Percentiles rank a stretch among this genome's conserved stretches.
Conservation (phyloP, 2,888 invertebrate species). For the Ormyrus thymus region DNA sequence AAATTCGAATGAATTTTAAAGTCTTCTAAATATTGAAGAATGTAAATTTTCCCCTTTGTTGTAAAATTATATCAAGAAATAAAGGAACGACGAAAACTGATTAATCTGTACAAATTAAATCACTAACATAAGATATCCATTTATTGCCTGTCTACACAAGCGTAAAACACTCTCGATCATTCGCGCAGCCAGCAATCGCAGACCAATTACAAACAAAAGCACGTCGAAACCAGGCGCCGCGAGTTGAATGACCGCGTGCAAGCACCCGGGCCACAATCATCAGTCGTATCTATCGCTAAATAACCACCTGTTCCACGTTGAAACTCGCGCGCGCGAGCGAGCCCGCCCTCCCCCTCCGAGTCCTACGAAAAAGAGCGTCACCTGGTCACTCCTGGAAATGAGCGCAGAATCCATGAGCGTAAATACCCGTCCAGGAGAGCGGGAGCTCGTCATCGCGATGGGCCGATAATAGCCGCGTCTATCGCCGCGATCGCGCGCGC, state of each 20-base stretch:
- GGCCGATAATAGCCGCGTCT: constrained; percentile 29
- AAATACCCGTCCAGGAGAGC: background rate
- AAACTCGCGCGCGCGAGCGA: too few relatives aligned
- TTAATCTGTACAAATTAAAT: too few relatives aligned
- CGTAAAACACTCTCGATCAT: too few relatives aligned
- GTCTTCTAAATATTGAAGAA: background rate
- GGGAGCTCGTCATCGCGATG: constrained; percentile 43
- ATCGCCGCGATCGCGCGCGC: constrained; percentile 23
- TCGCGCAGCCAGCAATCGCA: too few relatives aligned
- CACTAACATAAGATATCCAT: too few relatives aligned
- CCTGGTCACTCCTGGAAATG: background rate
- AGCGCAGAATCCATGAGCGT: too few relatives aligned
- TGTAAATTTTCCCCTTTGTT: background rate
- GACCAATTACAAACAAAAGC: too few relatives aligned
- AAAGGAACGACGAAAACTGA: too few relatives aligned
- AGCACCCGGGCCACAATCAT: background rate
- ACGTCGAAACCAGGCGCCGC: background rate
- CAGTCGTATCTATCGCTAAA: background rate
- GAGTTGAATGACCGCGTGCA: constrained; percentile 33
- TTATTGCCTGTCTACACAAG: too few relatives aligned
- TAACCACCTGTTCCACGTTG: constrained; percentile 24
- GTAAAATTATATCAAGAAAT: too few relatives aligned
- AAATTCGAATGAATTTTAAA: background rate
- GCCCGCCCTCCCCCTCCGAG: too few relatives aligned
- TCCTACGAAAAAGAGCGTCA: too few relatives aligned